Percentiles rank a stretch among this genome's conserved stretches.
These are phyloP conservation scores for Drosophila serrata DNA, from an alignment of 1,140 invertebrate species.

Conservation along the genomic window DNA sequence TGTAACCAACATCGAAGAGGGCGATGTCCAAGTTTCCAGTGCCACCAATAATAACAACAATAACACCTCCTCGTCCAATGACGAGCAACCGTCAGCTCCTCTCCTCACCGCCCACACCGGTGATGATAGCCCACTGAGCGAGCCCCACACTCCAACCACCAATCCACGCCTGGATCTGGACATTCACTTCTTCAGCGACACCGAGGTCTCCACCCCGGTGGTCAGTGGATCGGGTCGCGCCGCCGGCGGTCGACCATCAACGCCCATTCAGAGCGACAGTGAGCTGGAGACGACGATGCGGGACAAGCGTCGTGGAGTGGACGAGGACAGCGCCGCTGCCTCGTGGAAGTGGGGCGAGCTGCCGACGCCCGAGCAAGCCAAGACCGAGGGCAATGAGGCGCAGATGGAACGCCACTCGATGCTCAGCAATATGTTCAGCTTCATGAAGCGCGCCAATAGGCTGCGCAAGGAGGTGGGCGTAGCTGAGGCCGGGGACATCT, in stretches of 20 bases:
- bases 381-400: slow-evolving; percentile 70
- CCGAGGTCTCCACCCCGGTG: slow-evolving; percentile 88
- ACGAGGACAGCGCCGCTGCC: slow-evolving; percentile 84
- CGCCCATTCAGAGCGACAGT: slow-evolving; percentile 96
- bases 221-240: slow-evolving; percentile 36
- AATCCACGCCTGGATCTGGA: slow-evolving; percentile 86
- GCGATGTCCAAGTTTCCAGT: slow-evolving; percentile 35
- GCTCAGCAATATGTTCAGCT: slow-evolving; percentile 95
- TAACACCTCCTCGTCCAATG: slow-evolving; percentile 71
- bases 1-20: slow-evolving; percentile 73
- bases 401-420: slow-evolving; percentile 90
- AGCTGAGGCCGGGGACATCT: slow-evolving; percentile 93
- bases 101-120: slow-evolving; percentile 65
- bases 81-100: slow-evolving; percentile 66
- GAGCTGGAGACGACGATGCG: slow-evolving; percentile 93
- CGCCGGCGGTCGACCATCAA: slow-evolving; percentile 89
- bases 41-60: slow-evolving; percentile 34
- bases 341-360: slow-evolving; percentile 99
- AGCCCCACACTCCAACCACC: slow-evolving; percentile 45
- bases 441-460: slow-evolving; percentile 93
- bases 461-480: slow-evolving; percentile 88
- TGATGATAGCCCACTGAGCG: slow-evolving; percentile 63
- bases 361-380: slow-evolving; percentile 88
- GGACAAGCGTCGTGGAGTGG: slow-evolving; percentile 86
- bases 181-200: slow-evolving; percentile 96